Evolutionary conservation across 2,113 vertebrate species (phyloP), one percentile per base, ranked within the genome.

Genomic region (Boleophthalmus pectinirostris): DNA sequence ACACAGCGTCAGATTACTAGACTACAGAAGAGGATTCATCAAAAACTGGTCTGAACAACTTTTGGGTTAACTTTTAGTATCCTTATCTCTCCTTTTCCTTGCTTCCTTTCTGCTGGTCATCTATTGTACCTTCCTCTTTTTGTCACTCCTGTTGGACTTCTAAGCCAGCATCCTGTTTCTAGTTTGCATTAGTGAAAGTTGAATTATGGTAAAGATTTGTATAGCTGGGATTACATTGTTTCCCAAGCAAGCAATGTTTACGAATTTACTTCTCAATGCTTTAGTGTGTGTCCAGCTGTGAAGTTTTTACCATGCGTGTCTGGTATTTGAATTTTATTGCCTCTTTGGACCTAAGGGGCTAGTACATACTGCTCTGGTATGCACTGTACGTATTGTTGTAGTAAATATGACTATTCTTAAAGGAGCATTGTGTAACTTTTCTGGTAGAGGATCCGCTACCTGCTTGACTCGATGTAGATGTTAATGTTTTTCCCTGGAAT

Each of bases 311-410:
- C 84, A 91, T 76, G 73, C 45, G 53, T 92, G 81, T 73, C 74
- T 86, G 72, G 69, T 87, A 73, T 92, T 93, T 91, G 87, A 65
- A 83, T 85, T 92, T 93, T 81, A 81, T 76, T 79, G 84, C 82
- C 77, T 80, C 73, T 77, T 83, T 82, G 89, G 82, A 87, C 75
- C 84, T 73, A 68, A 88, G 82, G 92, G 84, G 45, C 46, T 54
- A n/a, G 51, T 51, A 49, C 82, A 54, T 74, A 68, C 73, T 72
- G 79, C 80, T 83, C 77, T 79, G 89, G 78, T 86, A 76, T 87
- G 77, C 72, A 61, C 75, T 80, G 79, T 65, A 74, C 18, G 33
- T 71, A 25, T 76, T 80, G 72, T 78, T 78, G 49, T 65, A 73
- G 47, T 69, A 68, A 78, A 64, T 72, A 78, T 72, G 23, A 29